Base-by-base conservation (phyloP, 2,797 vertebrate genomes). In the Myotis myotis region DNA sequence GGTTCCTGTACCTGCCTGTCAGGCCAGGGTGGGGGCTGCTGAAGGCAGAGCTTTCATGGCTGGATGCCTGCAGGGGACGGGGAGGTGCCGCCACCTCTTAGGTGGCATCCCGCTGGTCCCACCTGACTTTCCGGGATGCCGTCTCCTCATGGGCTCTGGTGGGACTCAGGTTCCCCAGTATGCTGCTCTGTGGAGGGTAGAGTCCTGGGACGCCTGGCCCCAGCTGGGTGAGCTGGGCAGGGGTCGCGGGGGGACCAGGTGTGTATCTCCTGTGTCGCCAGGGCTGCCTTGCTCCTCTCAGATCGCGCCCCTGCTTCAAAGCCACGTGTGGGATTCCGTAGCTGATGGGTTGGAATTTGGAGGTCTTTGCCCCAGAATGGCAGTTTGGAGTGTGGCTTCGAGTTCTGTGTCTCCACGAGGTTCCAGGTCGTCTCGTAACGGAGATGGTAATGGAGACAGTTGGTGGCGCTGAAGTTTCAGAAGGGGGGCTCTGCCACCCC, bases 101-200 rank as follows among this genome's bases (percentile, higher is more conserved):
- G 19, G 68, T 81, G 74, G 93, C 81, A 81, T 79, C 81, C 55
- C 22, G 80, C 25, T 12, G 60, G 86, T 44, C 75, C 88, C 75
- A 51, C 74, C 93, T 88, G 94, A 75, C 82, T 84, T 75, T 62
- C 36, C 6, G 47, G 22, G 81, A 20, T 68, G n/a, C 78, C 78
- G 13, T 95, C 84, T 91, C 91, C 89, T 95, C 57, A 71, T 93
- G 53, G 78, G 84, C 53, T 95, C 55, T 44, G 78, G 70, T 93
- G 71, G 82, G 66, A 51, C 79, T 87, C 83, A 78, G 68, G 92
- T 81, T 92, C 81, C 81, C 53, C 68, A 33, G 36, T 55, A 30
- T 5, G 87, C 87, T 95, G 84, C 84, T 81, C 66, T 55, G 75
- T 49, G 72, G 25, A 62, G 78, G 49, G 80, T 23, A 33, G 47